Conservation (phyloP, 1,140 invertebrate species). For the Homarus americanus region DNA sequence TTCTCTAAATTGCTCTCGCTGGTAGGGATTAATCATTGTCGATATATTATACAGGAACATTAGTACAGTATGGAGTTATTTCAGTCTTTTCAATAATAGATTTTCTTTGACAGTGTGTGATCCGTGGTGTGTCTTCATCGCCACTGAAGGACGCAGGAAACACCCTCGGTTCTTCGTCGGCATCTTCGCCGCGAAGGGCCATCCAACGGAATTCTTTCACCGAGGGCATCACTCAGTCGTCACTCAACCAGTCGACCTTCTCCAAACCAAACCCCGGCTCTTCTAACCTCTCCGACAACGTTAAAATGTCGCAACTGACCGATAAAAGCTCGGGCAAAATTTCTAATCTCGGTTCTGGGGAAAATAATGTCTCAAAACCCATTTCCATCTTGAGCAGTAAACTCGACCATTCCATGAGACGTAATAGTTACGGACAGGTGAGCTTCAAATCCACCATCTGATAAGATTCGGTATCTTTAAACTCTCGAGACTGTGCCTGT, state of each 20-base stretch:
- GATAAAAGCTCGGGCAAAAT: constrained; percentile 62
- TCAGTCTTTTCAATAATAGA: no score
- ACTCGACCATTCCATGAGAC: constrained; percentile 82
- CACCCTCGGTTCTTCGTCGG: constrained; percentile 37
- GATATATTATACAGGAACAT: no score
- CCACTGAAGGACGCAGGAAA: constrained; percentile 71
- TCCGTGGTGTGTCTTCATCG: constrained; percentile 61
- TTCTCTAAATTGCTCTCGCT: no score
- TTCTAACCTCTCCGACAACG: constrained; percentile 72
- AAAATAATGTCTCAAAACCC: constrained; percentile 74
- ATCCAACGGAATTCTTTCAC: constrained; percentile 71
- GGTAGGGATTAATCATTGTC: no score
- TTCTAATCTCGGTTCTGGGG: constrained; percentile 2
- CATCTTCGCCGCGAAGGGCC: constrained; percentile 67
- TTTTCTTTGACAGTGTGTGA: constrained; percentile 57
- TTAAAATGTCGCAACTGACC: constrained; percentile 74
- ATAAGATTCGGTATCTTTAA: no score
- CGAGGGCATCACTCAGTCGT: constrained; percentile 57
- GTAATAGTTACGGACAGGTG: constrained; percentile 84
- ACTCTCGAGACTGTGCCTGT: no score
- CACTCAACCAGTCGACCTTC: constrained; percentile 39
- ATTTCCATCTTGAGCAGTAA: constrained; percentile 79
- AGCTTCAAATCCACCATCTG: no score
- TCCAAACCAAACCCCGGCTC: constrained; percentile 44
- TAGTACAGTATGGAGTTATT: no score